A percentile compares a stretch with the other conserved stretches of the same genome.
phyloP scores from a whole-genome alignment of 2,113 vertebrate species.

The Jaculus jaculus region DNA sequence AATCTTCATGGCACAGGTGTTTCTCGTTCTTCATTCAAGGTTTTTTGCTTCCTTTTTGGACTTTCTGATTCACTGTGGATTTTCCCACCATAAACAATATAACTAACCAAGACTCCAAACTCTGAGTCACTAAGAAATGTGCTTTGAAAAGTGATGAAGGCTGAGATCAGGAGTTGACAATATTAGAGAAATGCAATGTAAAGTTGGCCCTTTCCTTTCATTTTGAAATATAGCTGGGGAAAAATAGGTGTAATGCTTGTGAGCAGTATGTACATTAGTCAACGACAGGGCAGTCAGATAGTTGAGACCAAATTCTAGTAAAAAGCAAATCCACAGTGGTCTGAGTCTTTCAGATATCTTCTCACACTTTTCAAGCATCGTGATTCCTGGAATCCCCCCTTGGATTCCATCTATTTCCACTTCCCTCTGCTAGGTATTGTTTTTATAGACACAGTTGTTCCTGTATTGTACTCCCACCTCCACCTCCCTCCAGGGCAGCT shows the following conservation, averaged over 20 bases:
- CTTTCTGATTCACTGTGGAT: background rate
- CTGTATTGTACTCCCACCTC: background rate
- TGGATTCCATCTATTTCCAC: background rate
- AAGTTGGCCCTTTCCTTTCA: background rate
- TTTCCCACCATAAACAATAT: background rate
- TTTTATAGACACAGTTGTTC: background rate
- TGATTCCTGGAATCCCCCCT: background rate
- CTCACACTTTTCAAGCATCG: background rate
- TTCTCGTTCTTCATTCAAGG: background rate
- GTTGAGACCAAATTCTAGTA: background rate
- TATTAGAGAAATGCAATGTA: background rate
- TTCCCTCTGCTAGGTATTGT: background rate
- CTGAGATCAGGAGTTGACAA: background rate
- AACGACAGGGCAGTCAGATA: background rate
- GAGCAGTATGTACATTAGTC: background rate
- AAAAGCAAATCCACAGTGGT: slow-evolving; percentile 13
- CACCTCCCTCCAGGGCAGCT: background rate
- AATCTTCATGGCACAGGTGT: background rate
- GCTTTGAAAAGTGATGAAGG: slow-evolving; percentile 25
- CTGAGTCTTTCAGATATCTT: background rate
- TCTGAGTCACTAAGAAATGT: background rate
- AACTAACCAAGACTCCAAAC: background rate
- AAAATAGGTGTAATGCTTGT: background rate
- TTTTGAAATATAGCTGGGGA: background rate
- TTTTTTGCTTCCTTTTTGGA: background rate